phyloP scores from a whole-genome alignment of 2,888 invertebrate species.

The Pyrocoelia pectoralis region DNA sequence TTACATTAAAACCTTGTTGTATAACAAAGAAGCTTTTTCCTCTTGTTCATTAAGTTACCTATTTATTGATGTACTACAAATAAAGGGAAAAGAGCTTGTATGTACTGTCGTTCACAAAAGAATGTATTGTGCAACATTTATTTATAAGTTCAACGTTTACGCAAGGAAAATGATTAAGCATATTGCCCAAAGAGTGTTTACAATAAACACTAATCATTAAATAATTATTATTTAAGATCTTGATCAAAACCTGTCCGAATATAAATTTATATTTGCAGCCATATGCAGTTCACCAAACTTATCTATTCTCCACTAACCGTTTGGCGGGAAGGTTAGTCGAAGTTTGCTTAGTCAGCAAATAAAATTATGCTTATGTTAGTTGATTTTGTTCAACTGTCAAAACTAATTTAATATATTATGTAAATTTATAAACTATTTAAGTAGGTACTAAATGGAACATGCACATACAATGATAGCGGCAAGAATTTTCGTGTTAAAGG shows the following conservation, averaged over 20 bases:
- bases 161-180: constrained; percentile 6
- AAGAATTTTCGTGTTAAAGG: no score
- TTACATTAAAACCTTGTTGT: background rate
- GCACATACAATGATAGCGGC: no score
- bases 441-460: background rate
- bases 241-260: constrained; percentile 9
- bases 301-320: constrained; percentile 34
- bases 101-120: no score
- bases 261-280: constrained; percentile 20
- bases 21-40: no score
- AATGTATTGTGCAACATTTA: background rate
- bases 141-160: background rate
- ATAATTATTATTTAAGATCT: constrained; percentile 6
- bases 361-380: constrained; percentile 53
- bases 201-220: constrained; percentile 10
- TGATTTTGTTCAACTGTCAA: constrained; percentile 53
- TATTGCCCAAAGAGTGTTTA: constrained; percentile 5
- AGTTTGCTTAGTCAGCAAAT: constrained; percentile 48
- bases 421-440: background rate
- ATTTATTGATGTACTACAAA: no score
- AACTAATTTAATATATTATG: constrained; percentile 6
- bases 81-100: no score
- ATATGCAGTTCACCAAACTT: constrained; percentile 17
- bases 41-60: no score
- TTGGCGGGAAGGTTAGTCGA: constrained; percentile 41